A percentile compares a stretch with the other conserved stretches of the same genome.
Evolutionary conservation across 2,113 vertebrate species (phyloP).

Genomic region (Guaruba guarouba): DNA sequence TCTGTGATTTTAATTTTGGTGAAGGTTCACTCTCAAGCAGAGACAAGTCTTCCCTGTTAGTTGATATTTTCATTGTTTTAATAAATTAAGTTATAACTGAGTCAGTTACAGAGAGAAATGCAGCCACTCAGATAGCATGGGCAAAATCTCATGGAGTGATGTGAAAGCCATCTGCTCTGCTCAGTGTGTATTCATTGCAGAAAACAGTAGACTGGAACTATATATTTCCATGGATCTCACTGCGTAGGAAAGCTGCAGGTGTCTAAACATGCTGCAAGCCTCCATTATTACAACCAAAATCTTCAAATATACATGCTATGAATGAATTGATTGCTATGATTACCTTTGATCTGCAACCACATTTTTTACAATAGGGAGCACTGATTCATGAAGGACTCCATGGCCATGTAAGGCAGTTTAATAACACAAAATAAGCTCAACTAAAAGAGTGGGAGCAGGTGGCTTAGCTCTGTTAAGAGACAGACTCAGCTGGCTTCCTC

Average conservation of each 20-base stretch:
- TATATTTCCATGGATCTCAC: neutral
- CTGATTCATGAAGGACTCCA: neutral
- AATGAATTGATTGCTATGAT: neutral
- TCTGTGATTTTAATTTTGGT: neutral
- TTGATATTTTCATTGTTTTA: constrained; percentile 9
- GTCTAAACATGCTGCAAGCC: neutral
- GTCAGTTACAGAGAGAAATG: neutral
- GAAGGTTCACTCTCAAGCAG: neutral
- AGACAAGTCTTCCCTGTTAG: neutral
- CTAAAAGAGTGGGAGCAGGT: neutral
- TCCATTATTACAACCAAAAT: neutral
- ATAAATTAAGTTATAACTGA: neutral
- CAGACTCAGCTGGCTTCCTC: neutral
- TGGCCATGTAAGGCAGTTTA: neutral
- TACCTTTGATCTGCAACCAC: neutral
- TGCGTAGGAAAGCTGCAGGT: neutral
- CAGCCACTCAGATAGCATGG: neutral
- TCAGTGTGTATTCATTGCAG: neutral
- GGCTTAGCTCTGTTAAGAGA: neutral
- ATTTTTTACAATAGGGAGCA: neutral
- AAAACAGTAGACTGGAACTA: neutral
- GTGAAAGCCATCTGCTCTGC: neutral
- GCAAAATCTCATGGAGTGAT: neutral
- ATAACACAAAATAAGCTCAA: neutral
- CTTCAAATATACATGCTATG: neutral